These are phyloP conservation scores for Zonitis immaculata DNA, from an alignment of 2,888 invertebrate genomes.

Conservation along the genomic window DNA sequence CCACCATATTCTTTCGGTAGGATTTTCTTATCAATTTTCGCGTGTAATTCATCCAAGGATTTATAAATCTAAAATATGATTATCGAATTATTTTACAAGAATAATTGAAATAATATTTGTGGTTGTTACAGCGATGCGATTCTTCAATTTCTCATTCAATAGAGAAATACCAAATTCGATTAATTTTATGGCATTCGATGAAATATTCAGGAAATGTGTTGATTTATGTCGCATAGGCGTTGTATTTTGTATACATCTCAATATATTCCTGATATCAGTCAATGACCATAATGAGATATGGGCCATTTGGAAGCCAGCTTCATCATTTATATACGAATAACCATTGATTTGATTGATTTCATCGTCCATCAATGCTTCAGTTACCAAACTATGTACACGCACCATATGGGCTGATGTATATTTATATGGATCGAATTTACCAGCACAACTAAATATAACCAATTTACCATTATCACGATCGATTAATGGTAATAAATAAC, in stretches of 20 bases:
- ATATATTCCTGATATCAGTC: slow-evolving; percentile 69
- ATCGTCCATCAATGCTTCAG: slow-evolving; percentile 79
- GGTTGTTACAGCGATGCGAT: slow-evolving; percentile 73
- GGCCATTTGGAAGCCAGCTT: slow-evolving; percentile 77
- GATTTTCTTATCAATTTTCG: slow-evolving; percentile 67
- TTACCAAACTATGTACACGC: slow-evolving; percentile 78
- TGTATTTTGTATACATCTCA: slow-evolving; percentile 77
- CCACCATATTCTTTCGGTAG: slow-evolving; percentile 87
- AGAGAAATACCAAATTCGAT: slow-evolving; percentile 78
- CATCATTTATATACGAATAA: slow-evolving; percentile 78
- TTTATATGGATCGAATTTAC: slow-evolving; percentile 52
- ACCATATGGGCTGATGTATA: slow-evolving; percentile 78
- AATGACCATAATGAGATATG: slow-evolving; percentile 79
- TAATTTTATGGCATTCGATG: slow-evolving; percentile 72
- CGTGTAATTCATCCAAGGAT: slow-evolving; percentile 65
- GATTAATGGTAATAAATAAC: slow-evolving; percentile 69
- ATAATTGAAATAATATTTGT: too few relatives aligned
- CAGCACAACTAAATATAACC: slow-evolving; percentile 75
- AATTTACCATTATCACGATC: slow-evolving; percentile 73
- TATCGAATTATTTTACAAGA: too few relatives aligned
- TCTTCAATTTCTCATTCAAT: slow-evolving; percentile 78
- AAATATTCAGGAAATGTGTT: slow-evolving; percentile 82
- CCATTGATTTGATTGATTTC: slow-evolving; percentile 79
- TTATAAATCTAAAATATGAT: slow-evolving; percentile 62
- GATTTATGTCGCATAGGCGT: slow-evolving; percentile 89